Base-by-base conservation (phyloP, 2,113 vertebrate species). In the Hippocampus barbouri region DNA sequence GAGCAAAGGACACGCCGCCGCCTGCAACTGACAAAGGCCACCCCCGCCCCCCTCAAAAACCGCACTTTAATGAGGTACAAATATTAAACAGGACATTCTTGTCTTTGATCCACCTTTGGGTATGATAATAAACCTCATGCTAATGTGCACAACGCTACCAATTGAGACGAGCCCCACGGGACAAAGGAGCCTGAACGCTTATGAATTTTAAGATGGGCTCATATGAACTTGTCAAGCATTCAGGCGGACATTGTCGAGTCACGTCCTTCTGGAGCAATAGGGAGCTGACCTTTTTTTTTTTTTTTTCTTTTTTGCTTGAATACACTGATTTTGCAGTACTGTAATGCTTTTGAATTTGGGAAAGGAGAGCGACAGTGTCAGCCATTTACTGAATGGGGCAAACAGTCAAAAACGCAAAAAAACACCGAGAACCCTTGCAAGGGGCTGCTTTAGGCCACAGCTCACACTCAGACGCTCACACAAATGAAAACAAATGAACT, bases 61-160 rank as follows among this genome's bases (percentile, higher is more conserved):
- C 74, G 70, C 74, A 64, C 78, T 75, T 74, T 88, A 91, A 90
- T 86, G 87, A 90, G 82, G 83, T 72, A 81, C 87, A 88, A 89
- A 88, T 89, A 89, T 90, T 87, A 86, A 89, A 86, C 75, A 82
- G 84, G 79, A 85, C 87, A 88, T 88, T 70, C 72, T 80, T 83
- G 84, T 74, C 85, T 92, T 91, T 91, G 87, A 90, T 91, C 87
- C 76, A 88, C 87, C 89, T 90, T 86, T 88, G 85, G 85, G 80
- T 78, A 78, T 86, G 86, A 86, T 91, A 90, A 90, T 86, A 82
- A 88, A 79, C 71, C 34, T 12, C 71, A 88, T 86, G 89, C 79
- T 90, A 89, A 92, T 86, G 78, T 74, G 65, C 70, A 69, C 69
- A 57, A 73, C 56, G 66, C 85, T 74, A 84, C 88, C 83, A 86